These are phyloP conservation scores for Abrostola tripartita DNA, from an alignment of 2,888 invertebrate genomes.

Conservation along the genomic window DNA sequence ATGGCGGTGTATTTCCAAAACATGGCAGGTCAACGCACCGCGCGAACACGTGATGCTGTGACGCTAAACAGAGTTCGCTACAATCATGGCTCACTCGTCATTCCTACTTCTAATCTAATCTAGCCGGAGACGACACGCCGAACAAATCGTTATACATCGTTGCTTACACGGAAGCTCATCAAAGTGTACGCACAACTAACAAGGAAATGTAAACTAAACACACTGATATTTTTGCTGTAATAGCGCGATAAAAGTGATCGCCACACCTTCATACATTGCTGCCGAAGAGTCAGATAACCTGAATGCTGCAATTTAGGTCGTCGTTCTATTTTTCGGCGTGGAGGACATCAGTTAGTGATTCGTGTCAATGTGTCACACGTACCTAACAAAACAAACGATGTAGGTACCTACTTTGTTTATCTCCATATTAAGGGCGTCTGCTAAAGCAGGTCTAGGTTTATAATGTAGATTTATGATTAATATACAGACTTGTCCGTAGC, in stretches of 20 bases:
- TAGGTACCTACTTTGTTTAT: constrained; percentile 55
- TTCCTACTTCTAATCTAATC: constrained; percentile 72
- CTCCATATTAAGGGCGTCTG: constrained; percentile 59
- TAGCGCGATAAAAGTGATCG: constrained; percentile 51
- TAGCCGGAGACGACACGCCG: constrained; percentile 58
- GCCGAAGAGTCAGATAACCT: constrained; percentile 73
- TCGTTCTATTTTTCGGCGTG: constrained; percentile 66
- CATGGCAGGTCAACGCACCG: constrained; percentile 82
- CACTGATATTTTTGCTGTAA: constrained; percentile 22
- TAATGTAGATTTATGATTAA: constrained; percentile 23
- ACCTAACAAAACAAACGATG: constrained; percentile 49
- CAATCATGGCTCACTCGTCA: constrained; percentile 69
- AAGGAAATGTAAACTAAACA: constrained; percentile 56
- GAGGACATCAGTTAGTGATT: constrained; percentile 65
- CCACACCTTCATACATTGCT: constrained; percentile 64
- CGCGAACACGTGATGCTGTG: constrained; percentile 80
- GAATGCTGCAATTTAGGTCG: constrained; percentile 76
- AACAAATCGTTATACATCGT: constrained; percentile 62
- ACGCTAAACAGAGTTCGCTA: constrained; percentile 68
- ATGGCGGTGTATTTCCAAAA: constrained; percentile 80
- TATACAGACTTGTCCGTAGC: constrained; percentile 12
- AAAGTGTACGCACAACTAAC: constrained; percentile 28
- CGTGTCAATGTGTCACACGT: constrained; percentile 67
- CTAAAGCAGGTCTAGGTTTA: constrained; percentile 60
- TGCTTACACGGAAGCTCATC: constrained; percentile 45